Conservation (phyloP, 2,888 invertebrate species). For the Coelinius sp. region DNA sequence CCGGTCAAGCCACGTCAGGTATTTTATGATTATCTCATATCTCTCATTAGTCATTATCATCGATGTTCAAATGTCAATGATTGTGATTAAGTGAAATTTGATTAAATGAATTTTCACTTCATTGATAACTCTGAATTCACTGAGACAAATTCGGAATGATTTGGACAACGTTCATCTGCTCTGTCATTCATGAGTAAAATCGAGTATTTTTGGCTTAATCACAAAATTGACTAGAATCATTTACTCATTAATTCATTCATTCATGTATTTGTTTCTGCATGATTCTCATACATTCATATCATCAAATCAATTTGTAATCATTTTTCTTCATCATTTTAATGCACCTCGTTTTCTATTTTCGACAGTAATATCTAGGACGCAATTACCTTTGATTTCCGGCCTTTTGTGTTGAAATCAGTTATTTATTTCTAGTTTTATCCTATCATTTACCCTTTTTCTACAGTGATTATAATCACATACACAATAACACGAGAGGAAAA, state of each 20-base stretch:
- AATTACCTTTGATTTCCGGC: conserved; percentile 1
- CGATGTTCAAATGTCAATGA: neutral
- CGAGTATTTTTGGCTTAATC: neutral
- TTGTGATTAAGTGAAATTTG: neutral
- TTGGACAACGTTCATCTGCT: no score
- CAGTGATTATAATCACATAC: conserved; percentile 44
- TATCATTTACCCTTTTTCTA: conserved; percentile 8
- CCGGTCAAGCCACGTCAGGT: conserved; percentile 70
- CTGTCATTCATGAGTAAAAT: neutral
- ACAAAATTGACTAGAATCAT: neutral
- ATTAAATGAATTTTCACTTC: neutral
- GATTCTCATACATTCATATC: neutral
- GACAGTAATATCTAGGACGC: neutral
- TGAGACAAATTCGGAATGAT: no score
- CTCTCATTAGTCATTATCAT: conserved; percentile 28
- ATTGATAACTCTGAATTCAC: neutral
- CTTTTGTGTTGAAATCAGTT: neutral
- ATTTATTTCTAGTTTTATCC: neutral
- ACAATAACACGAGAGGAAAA: neutral
- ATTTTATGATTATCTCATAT: conserved; percentile 41
- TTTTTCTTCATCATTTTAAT: conserved; percentile 2
- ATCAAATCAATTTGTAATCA: neutral
- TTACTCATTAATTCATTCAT: neutral
- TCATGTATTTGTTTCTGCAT: no score
- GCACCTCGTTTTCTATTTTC: neutral